Percentiles rank a stretch among this genome's conserved stretches.
Evolutionary conservation across 2,888 invertebrate genomes (phyloP).

Genomic region (Artemia sinica): DNA sequence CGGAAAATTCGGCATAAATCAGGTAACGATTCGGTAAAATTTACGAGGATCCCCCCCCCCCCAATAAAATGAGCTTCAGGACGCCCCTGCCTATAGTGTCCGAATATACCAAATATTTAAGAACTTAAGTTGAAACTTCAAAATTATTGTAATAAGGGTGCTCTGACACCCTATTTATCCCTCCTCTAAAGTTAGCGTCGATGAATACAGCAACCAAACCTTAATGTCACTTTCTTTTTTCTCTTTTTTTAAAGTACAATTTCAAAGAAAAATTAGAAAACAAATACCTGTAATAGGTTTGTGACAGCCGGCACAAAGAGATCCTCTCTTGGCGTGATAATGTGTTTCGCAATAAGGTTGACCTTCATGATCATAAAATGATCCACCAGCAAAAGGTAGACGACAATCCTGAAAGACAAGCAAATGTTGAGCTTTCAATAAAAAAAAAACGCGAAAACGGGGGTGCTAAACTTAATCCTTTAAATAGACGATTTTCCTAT

Average conservation of each 20-base stretch:
- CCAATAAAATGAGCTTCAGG: too few relatives aligned
- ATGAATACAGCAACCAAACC: background rate
- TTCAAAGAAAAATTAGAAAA: background rate
- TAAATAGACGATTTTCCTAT: too few relatives aligned
- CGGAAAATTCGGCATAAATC: too few relatives aligned
- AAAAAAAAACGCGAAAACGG: too few relatives aligned
- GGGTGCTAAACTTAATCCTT: too few relatives aligned
- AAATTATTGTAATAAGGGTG: background rate
- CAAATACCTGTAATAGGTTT: slow-evolving; percentile 68
- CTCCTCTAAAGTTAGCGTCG: background rate
- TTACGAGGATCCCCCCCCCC: too few relatives aligned
- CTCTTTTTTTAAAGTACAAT: background rate
- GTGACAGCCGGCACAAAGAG: slow-evolving; percentile 91
- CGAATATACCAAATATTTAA: too few relatives aligned
- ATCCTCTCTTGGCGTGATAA: slow-evolving; percentile 91
- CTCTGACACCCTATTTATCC: background rate
- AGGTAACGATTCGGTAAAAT: too few relatives aligned
- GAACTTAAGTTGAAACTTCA: background rate
- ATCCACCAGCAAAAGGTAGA: slow-evolving; percentile 87
- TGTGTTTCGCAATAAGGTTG: slow-evolving; percentile 97
- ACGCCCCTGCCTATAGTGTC: too few relatives aligned
- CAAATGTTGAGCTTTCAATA: too few relatives aligned
- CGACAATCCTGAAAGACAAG: slow-evolving; percentile 66
- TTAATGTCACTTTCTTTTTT: too few relatives aligned
- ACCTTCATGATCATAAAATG: slow-evolving; percentile 96